Percentiles rank a stretch among this genome's conserved stretches.
phyloP scores from a whole-genome alignment of 2,113 vertebrate species.

The Engystomops pustulosus region DNA sequence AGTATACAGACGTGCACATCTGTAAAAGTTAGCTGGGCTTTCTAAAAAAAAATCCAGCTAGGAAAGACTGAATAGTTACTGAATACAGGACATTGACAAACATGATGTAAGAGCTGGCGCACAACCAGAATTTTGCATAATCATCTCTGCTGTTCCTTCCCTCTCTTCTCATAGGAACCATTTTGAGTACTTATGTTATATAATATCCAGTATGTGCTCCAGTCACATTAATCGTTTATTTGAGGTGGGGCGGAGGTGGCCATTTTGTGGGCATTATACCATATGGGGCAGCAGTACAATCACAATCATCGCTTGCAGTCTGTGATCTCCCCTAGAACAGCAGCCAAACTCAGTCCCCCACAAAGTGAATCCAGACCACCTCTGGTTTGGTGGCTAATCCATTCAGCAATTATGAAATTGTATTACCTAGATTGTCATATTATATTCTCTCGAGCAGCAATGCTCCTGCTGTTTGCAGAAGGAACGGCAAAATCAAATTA shows the following conservation, averaged over 20 bases:
- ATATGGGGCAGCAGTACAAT: background rate
- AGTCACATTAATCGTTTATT: background rate
- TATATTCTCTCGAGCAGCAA: background rate
- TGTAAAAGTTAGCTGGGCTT: background rate
- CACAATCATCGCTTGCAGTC: background rate
- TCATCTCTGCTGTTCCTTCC: background rate
- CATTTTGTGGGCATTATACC: background rate
- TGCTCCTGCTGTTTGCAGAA: background rate
- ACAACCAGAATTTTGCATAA: constrained; percentile 31
- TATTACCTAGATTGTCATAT: background rate
- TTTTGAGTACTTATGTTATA: background rate
- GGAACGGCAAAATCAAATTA: background rate
- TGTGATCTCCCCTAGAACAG: background rate
- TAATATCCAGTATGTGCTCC: background rate
- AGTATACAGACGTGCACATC: background rate
- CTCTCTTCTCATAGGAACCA: background rate
- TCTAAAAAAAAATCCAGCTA: background rate
- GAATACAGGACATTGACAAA: constrained; percentile 45
- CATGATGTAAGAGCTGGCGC: constrained; percentile 38
- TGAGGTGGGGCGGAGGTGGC: background rate
- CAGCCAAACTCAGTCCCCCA: background rate
- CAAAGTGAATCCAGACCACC: background rate
- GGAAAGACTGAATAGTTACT: constrained; percentile 24
- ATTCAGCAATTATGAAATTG: background rate
- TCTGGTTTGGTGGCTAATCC: background rate